Evolutionary conservation across 2,797 vertebrate genomes (phyloP).

Genomic region (Fistularia commersonii): DNA sequence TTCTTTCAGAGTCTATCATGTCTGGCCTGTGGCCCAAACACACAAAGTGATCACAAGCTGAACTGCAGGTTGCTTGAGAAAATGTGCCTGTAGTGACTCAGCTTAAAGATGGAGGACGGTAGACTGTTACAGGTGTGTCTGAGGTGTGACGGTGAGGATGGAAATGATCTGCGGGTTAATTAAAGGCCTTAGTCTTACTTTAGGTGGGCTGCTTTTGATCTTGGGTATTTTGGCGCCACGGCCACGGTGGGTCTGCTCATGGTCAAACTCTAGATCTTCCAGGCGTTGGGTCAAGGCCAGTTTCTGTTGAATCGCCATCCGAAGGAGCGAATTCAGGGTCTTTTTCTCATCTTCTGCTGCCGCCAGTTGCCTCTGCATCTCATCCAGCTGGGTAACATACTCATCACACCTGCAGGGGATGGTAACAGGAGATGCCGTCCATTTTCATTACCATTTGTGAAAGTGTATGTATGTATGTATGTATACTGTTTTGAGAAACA

Average conservation of each 20-base stretch:
- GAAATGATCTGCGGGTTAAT: conserved; percentile 19
- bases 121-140: conserved; percentile 19
- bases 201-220: conserved; percentile 93
- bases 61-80: conserved; percentile 26
- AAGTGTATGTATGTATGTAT: no score
- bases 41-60: conserved; percentile 7
- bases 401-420: conserved; percentile 86
- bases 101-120: conserved; percentile 38
- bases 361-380: conserved; percentile 98
- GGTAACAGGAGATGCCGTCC: background rate
- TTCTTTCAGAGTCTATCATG: conserved; percentile 49
- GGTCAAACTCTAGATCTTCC: conserved; percentile 98
- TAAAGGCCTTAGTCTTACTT: conserved; percentile 89
- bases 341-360: conserved; percentile 99
- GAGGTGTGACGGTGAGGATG: conserved; percentile 16
- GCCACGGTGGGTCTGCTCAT: conserved; percentile 89
- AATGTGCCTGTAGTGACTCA: conserved; percentile 10
- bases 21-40: conserved; percentile 19
- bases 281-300: conserved; percentile 94
- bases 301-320: conserved; percentile 99
- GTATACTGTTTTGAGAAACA: background rate
- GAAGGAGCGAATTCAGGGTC: conserved; percentile 94
- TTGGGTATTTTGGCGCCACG: conserved; percentile 89
- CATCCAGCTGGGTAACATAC: conserved; percentile 94
- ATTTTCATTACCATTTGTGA: background rate